Base-by-base conservation (phyloP, 2,113 vertebrate genomes). In the Hippopotamus amphibius region DNA sequence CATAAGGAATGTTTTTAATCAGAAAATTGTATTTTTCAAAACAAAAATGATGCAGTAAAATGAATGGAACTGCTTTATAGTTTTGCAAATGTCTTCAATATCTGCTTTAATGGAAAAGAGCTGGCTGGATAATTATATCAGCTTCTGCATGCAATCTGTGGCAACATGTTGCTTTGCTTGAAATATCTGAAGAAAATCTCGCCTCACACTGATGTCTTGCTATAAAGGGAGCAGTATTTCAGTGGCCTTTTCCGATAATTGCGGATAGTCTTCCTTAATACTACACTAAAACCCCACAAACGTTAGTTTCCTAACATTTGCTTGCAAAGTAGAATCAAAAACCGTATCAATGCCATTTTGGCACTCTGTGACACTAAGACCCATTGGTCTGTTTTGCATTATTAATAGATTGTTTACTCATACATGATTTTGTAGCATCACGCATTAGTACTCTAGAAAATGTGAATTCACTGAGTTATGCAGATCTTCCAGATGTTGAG, bases 151-250 rank as follows among this genome's bases (percentile, higher is more conserved):
- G 6, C 46, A 53, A 55, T 48, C 7, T 65, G 30, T 13, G 69
- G 14, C 16, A 85, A 46, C 5, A 10, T 57, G 30, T 19, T 88
- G 4, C 43, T 79, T 71, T 82, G 7, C 55, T 65, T 83, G 24
- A 68, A 76, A 72, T 30, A 92, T 6, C 48, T 72, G 55, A 90
- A 86, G 50, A 88, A 80, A 94, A 95, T 90, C 6, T 87, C 13
- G 26, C 57, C 22, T 72, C 26, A 86, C 2, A 9, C 12, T 30
- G 6, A 46, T 89, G 37, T 71, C 88, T 88, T 46, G 48, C 74
- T 43, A 24, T n/a, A 69, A 86, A 94, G 19, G 28, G 1, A 37
- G 11, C 21, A 28, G 2, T 50, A 87, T 66, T 80, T 80, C 48
- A 30, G 74, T 33, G 80, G n/a, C 28, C 28, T 80, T 76, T 95